phyloP scores from a whole-genome alignment of 2,888 invertebrate species.

The Polymixis flavicincta region DNA sequence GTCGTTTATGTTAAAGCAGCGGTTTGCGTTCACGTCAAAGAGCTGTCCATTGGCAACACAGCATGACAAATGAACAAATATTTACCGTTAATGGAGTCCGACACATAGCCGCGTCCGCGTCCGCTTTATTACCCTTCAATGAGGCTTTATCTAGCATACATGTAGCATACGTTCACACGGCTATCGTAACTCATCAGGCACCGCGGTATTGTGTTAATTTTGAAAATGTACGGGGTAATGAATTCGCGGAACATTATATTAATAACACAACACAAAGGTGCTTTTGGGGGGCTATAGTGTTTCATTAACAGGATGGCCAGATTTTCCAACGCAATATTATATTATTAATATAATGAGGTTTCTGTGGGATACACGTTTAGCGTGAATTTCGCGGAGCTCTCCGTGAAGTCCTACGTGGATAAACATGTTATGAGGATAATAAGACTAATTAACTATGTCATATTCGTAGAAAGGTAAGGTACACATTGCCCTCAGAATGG shows the following conservation, averaged over 20 bases:
- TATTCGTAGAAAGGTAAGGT: neutral
- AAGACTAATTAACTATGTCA: conserved; percentile 16
- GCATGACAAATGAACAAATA: conserved; percentile 82
- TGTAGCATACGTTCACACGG: conserved; percentile 53
- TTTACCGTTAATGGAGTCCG: conserved; percentile 83
- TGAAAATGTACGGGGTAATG: conserved; percentile 60
- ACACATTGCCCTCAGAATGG: neutral
- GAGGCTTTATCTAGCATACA: conserved; percentile 66
- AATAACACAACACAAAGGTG: conserved; percentile 46
- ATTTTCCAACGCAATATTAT: conserved; percentile 48
- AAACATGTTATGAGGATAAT: conserved; percentile 17
- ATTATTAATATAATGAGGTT: conserved; percentile 38
- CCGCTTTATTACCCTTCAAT: conserved; percentile 72
- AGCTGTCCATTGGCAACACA: conserved; percentile 69
- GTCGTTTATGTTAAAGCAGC: conserved; percentile 67
- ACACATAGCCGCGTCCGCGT: conserved; percentile 74
- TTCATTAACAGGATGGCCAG: conserved; percentile 43
- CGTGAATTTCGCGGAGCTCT: conserved; percentile 16
- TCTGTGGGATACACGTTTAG: conserved; percentile 13
- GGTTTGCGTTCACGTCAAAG: conserved; percentile 72
- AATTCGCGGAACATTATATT: conserved; percentile 48
- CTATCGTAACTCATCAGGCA: conserved; percentile 49
- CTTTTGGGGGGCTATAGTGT: conserved; percentile 40
- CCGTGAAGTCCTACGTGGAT: conserved; percentile 16
- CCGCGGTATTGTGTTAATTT: conserved; percentile 54